Evolutionary conservation across 1,140 invertebrate genomes (phyloP), one percentile per base, ranked within the genome.

Genomic region (Ostrea edulis): DNA sequence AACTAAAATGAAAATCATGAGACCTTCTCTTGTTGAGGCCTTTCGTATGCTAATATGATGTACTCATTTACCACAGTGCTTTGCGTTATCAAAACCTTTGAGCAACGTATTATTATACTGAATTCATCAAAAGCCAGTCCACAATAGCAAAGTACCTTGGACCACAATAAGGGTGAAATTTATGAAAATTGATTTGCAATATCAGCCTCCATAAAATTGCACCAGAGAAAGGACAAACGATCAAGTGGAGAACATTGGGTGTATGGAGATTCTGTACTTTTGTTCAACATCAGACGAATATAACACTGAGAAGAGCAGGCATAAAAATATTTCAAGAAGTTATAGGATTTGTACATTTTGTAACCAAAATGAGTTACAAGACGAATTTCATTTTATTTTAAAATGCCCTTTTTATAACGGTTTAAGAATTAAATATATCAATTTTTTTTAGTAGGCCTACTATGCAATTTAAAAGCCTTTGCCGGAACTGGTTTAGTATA

Each of bases 181-280:
- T 77, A 77, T 77, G 68, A 77, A 77, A 77, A 77, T 77, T 77
- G 25, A 77, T 77, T 77, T 77, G 25, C 29, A 77, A 77, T 25
- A 29, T 77, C 68, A 77, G 25, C 2, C 68, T 77, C 68, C 68
- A 25, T 25, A 77, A 29, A 77, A 77, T 77, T 77, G 25, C 25
- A 25, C 68, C 17, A 77, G 68, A 77, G 35, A 77, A 29, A 77
- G 25, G 9, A 7, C 35, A 62, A 17, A 14, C 58, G 58, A 14
- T 14, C 14, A 35, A 77, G 68, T 3, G 25, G 22, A 77, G 25
- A 77, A 8, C 12, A 29, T 35, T 77, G 35, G 68, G 11, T 77
- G 22, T 2, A 77, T 77, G 68, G 9, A 12, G 68, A 29, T 77
- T 14, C 8, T 35, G 9, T 77, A 14, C 29, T 35, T 35, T 9